Conservation (phyloP, 2,113 vertebrate species). For the Merops nubicus region DNA sequence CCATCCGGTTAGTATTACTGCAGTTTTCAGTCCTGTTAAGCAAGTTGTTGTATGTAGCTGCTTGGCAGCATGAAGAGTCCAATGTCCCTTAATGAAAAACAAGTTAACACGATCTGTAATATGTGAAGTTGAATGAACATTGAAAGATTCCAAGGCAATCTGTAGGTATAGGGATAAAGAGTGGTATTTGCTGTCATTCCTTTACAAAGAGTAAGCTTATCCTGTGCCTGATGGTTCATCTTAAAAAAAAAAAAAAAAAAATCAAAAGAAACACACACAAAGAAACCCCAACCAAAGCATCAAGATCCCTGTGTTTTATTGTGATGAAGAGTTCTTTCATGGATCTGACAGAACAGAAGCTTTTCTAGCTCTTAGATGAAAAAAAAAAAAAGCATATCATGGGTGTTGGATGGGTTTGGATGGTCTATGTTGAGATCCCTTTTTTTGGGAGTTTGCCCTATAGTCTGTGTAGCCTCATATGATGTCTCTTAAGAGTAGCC, state of each 20-base stretch:
- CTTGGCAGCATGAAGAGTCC: background rate
- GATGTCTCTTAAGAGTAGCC: background rate
- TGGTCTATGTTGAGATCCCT: background rate
- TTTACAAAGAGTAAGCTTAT: background rate
- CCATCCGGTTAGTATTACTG: background rate
- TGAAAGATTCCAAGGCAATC: background rate
- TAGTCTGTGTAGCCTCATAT: background rate
- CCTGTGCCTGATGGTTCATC: background rate
- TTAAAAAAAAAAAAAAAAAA: background rate
- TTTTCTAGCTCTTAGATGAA: background rate
- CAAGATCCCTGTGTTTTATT: background rate
- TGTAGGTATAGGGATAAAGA: background rate
- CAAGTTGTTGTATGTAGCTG: background rate
- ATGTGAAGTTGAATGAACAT: background rate
- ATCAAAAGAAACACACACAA: too few species aligned
- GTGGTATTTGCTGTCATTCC: background rate
- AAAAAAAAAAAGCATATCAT: fast-evolving
- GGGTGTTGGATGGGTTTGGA: fast-evolving
- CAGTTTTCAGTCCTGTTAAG: background rate
- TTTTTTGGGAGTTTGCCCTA: background rate
- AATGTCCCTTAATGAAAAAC: background rate
- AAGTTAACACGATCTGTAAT: background rate
- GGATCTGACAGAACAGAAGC: background rate
- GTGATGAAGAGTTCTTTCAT: background rate
- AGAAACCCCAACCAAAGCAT: too few species aligned